Conservation (phyloP, 2,113 vertebrate species). For the Dryoscopus gambensis region DNA sequence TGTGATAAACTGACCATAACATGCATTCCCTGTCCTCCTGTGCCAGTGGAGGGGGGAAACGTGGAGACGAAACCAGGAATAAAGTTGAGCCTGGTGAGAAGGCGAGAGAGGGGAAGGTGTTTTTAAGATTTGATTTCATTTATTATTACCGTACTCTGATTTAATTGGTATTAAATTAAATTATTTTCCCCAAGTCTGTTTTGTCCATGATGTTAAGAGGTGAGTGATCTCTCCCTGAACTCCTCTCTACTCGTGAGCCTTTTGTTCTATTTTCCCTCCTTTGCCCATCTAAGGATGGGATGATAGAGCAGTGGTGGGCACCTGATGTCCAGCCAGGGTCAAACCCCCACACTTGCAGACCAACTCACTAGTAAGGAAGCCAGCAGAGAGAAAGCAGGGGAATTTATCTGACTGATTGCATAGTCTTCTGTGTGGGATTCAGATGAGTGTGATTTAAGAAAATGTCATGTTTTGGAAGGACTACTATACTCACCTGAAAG, state of each 20-base stretch:
- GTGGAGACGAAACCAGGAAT: background rate
- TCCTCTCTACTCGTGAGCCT: background rate
- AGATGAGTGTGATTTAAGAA: background rate
- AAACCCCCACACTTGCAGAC: background rate
- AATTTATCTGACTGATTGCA: background rate
- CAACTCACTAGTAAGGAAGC: background rate
- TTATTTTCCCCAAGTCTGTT: background rate
- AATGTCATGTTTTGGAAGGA: background rate
- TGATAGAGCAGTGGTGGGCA: background rate
- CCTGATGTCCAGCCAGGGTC: background rate
- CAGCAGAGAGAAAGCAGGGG: background rate
- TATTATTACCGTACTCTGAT: background rate
- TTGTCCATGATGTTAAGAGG: background rate
- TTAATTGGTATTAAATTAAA: background rate
- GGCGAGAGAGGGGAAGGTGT: rapidly evolving
- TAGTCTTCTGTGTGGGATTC: background rate
- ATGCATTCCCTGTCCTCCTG: background rate
- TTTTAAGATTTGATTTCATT: background rate
- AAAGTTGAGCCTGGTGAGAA: background rate
- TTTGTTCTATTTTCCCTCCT: background rate
- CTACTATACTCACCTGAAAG: background rate
- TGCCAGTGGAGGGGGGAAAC: rapidly evolving
- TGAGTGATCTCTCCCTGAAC: background rate
- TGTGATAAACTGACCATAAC: background rate
- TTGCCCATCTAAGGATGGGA: background rate